Conservation (phyloP, 1,140 invertebrate genomes). For the Trissolcus basalis region DNA sequence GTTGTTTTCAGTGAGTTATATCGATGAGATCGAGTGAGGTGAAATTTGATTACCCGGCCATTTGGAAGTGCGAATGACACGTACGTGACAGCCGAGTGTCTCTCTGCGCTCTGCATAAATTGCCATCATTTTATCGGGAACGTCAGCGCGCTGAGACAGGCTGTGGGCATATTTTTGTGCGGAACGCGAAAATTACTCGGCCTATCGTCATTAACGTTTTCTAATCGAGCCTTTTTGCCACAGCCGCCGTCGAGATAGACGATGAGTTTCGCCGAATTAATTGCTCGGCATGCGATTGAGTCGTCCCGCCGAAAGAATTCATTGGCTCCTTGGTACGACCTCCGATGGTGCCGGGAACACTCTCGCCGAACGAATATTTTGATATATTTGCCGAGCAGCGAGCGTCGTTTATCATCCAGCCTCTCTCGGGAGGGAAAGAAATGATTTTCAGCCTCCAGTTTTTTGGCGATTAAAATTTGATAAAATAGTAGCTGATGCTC, state of each 20-base stretch:
- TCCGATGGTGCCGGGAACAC: slow-evolving; percentile 22
- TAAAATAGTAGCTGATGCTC: too few relatives aligned
- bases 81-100: slow-evolving; percentile 26
- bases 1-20: slow-evolving; percentile 30
- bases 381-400: slow-evolving; percentile 11
- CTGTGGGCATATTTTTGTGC: slow-evolving; percentile 36
- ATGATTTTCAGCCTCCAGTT: too few relatives aligned
- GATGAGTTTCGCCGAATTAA: slow-evolving; percentile 60
- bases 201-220: slow-evolving; percentile 51
- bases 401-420: too few relatives aligned
- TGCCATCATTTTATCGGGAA: slow-evolving; percentile 42
- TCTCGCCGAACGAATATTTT: slow-evolving; percentile 13
- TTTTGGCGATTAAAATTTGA: too few relatives aligned
- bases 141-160: slow-evolving; percentile 26
- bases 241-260: slow-evolving; percentile 47
- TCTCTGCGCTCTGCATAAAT: slow-evolving; percentile 34
- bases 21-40: slow-evolving; percentile 37
- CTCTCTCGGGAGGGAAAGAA: too few relatives aligned
- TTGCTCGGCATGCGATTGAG: slow-evolving; percentile 60
- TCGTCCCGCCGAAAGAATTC: slow-evolving; percentile 58
- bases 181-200: slow-evolving; percentile 40
- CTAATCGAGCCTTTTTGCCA: slow-evolving; percentile 52
- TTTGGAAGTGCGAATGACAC: slow-evolving; percentile 30
- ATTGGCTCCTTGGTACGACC: slow-evolving; percentile 44
- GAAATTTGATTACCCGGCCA: slow-evolving; percentile 47